Percentiles rank a stretch among this genome's conserved stretches.
Conservation (phyloP, 2,113 vertebrate genomes). For the Hirundichthys speculiger region DNA sequence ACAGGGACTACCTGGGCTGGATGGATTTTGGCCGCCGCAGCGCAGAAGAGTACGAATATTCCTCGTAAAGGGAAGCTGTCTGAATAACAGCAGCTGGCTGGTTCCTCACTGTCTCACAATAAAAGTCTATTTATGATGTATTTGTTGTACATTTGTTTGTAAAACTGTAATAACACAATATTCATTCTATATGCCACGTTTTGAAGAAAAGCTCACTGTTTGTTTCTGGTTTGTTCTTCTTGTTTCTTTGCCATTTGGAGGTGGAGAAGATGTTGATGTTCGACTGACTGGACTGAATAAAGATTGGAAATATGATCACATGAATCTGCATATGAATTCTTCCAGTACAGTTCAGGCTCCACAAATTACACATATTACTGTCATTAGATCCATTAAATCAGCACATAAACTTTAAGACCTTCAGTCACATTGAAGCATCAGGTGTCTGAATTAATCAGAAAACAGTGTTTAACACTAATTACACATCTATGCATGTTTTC, state of each 20-base stretch:
- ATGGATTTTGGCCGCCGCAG: conserved; percentile 99
- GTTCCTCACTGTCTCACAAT: conserved; percentile 77
- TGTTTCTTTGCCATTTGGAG: conserved; percentile 64
- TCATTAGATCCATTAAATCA: no score
- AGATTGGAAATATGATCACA: conserved; percentile 46
- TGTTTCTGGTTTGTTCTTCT: conserved; percentile 65
- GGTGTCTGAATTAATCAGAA: no score
- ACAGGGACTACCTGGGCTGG: conserved; percentile 97
- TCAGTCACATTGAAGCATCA: no score
- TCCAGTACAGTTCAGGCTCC: no score
- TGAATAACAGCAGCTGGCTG: conserved; percentile 56
- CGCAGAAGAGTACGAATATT: conserved; percentile 93
- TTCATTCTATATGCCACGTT: conserved; percentile 83
- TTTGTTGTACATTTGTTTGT: conserved; percentile 88
- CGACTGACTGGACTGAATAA: conserved; percentile 66
- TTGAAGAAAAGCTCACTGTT: conserved; percentile 77
- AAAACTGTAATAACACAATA: conserved; percentile 84
- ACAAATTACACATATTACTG: no score
- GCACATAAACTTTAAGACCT: no score
- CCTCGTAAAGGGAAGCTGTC: conserved; percentile 79
- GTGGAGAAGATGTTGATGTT: conserved; percentile 44
- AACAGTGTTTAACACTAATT: no score
- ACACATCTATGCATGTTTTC: no score
- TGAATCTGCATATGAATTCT: conserved; percentile 19
- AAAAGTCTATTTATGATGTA: conserved; percentile 85